Conservation (phyloP, 2,797 vertebrate species). For the Chanos chanos region DNA sequence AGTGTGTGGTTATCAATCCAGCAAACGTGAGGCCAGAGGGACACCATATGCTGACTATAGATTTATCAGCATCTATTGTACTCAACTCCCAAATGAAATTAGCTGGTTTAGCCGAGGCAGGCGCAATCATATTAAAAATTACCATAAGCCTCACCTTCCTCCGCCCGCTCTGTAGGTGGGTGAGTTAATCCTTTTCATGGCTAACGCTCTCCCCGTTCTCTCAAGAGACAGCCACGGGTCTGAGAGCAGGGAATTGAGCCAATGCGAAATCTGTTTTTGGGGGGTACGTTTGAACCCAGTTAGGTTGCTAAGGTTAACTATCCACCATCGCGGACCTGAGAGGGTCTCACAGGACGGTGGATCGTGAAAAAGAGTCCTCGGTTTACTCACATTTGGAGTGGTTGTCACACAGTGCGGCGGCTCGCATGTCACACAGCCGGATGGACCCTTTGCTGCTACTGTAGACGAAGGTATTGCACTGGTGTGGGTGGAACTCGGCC, state of each 20-base stretch:
- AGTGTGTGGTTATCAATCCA: conserved; percentile 51
- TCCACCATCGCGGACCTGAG: too few relatives aligned
- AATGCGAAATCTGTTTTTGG: conserved; percentile 31
- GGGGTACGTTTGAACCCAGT: conserved; percentile 8
- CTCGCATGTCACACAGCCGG: conserved; percentile 96
- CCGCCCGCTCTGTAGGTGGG: conserved; percentile 18
- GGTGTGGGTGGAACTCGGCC: conserved; percentile 93
- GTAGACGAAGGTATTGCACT: conserved; percentile 98
- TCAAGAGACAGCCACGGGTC: conserved; percentile 16
- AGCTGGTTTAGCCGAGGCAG: conserved; percentile 32
- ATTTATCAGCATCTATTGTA: conserved; percentile 28
- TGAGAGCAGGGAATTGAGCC: conserved; percentile 14
- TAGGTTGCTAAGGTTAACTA: not conserved
- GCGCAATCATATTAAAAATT: conserved; percentile 44
- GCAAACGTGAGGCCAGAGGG: conserved; percentile 40
- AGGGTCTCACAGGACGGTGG: too few relatives aligned
- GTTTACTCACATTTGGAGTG: conserved; percentile 54
- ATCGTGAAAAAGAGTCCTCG: not conserved
- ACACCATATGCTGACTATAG: conserved; percentile 13
- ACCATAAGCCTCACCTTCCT: conserved; percentile 43
- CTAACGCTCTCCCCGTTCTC: conserved; percentile 21
- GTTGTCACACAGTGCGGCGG: conserved; percentile 51
- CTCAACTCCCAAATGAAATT: conserved; percentile 41
- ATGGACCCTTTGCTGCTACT: conserved; percentile 99
- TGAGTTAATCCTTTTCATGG: conserved; percentile 42